These are phyloP conservation scores for Aporophyla lueneburgensis DNA, from an alignment of 2,888 invertebrate genomes.

Conservation along the genomic window DNA sequence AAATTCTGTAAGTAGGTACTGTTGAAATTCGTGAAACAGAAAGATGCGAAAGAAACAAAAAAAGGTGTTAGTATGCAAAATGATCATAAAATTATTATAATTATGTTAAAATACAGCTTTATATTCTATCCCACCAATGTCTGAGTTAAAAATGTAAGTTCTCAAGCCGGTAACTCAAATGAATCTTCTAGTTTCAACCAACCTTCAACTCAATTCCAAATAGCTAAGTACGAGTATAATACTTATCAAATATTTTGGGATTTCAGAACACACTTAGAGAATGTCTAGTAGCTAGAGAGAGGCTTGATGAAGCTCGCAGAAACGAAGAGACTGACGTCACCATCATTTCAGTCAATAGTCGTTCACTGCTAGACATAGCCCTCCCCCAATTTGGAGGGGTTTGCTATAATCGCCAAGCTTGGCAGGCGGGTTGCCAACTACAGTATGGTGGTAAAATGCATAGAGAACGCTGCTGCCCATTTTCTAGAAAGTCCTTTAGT, in stretches of 20 bases:
- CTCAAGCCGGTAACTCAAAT: background rate
- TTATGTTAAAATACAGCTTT: no score
- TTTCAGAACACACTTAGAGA: background rate
- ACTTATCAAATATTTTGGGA: no score
- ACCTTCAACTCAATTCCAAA: background rate
- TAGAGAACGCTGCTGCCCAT: no score
- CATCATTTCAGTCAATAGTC: no score
- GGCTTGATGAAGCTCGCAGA: background rate
- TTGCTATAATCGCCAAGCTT: no score
- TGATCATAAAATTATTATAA: no score
- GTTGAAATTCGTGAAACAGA: background rate
- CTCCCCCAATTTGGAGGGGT: no score
- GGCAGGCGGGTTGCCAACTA: no score
- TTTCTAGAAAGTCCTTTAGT: no score
- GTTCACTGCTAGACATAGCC: no score
- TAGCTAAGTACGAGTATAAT: background rate
- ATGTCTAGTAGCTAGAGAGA: background rate
- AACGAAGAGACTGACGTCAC: background rate
- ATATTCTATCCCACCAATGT: background rate
- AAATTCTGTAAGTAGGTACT: background rate
- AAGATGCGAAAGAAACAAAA: background rate
- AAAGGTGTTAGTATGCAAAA: background rate
- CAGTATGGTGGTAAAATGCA: no score
- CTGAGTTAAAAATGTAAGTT: background rate
- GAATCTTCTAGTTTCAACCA: background rate